Percentiles rank a stretch among this genome's conserved stretches.
These are phyloP conservation scores for Drosophila rufa DNA, from an alignment of 1,140 invertebrate genomes.

Conservation along the genomic window DNA sequence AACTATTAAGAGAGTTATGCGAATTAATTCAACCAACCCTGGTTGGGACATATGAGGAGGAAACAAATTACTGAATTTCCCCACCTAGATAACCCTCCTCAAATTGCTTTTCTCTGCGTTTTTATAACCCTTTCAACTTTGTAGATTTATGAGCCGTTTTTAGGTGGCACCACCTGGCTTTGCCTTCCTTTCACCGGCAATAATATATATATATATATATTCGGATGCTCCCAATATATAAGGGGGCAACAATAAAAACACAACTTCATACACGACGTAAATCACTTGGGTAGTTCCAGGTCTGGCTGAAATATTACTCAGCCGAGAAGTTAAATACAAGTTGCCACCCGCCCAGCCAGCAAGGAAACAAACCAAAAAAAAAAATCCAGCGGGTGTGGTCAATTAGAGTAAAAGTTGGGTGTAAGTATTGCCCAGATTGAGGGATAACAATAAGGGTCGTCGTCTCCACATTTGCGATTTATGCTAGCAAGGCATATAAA, in stretches of 20 bases:
- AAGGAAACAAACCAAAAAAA: background rate
- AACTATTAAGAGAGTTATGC: slow-evolving; percentile 23
- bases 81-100: slow-evolving; percentile 18
- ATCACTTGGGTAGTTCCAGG: slow-evolving; percentile 47
- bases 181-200: slow-evolving; percentile 28
- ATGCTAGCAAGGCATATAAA: slow-evolving; percentile 22
- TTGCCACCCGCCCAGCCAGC: background rate
- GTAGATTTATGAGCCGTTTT: slow-evolving; percentile 47
- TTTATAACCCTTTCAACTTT: slow-evolving; percentile 47
- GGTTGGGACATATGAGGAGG: background rate
- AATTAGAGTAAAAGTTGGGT: slow-evolving; percentile 33
- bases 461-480: slow-evolving; percentile 5
- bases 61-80: slow-evolving; percentile 20
- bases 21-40: slow-evolving; percentile 21
- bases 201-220: slow-evolving; percentile 46
- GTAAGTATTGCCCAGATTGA: slow-evolving; percentile 31
- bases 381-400: slow-evolving; percentile 26
- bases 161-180: slow-evolving; percentile 47
- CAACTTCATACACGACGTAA: slow-evolving; percentile 56
- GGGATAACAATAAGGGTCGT: slow-evolving; percentile 25
- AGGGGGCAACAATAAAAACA: slow-evolving; percentile 41
- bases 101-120: slow-evolving; percentile 27
- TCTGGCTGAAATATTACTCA: slow-evolving; percentile 26
- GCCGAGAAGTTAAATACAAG: slow-evolving; percentile 36
- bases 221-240: slow-evolving; percentile 15